Evolutionary conservation across 2,113 vertebrate species (phyloP).

Genomic region (Arothron firmamentum): DNA sequence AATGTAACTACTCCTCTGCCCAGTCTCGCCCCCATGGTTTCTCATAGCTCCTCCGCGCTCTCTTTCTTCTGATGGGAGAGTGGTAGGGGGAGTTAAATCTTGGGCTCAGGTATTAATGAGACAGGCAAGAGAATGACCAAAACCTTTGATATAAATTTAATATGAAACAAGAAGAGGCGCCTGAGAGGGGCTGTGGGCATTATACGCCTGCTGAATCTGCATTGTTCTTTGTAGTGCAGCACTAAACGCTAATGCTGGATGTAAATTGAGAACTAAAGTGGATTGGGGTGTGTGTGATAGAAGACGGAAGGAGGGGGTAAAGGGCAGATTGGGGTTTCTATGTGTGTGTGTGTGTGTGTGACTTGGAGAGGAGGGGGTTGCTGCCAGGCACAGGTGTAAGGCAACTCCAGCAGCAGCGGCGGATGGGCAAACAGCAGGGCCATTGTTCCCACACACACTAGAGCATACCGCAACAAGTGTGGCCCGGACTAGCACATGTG

Average conservation of each 20-base stretch:
- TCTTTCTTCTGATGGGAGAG: background rate
- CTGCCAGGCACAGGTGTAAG: conserved; percentile 76
- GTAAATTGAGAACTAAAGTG: conserved; percentile 65
- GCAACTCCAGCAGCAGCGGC: conserved; percentile 53
- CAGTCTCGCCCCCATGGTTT: conserved; percentile 7
- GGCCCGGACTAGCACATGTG: conserved; percentile 50
- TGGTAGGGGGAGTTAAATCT: background rate
- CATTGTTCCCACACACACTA: conserved; percentile 60
- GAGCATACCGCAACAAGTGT: conserved; percentile 48
- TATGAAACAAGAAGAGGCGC: conserved; percentile 45
- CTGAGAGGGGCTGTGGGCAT: conserved; percentile 16
- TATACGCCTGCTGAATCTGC: conserved; percentile 57
- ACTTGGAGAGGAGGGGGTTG: conserved; percentile 18
- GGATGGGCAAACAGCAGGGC: conserved; percentile 64
- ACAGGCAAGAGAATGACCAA: conserved; percentile 8
- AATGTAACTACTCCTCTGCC: conserved; percentile 18
- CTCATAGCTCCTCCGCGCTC: background rate
- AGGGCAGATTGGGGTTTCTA: conserved; percentile 18
- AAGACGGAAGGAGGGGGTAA: background rate
- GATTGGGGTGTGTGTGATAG: conserved; percentile 35
- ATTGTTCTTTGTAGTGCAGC: conserved; percentile 59
- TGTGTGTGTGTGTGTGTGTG: conserved; percentile 11
- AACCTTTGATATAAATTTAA: conserved; percentile 17
- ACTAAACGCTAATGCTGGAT: conserved; percentile 51
- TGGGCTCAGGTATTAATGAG: conserved; percentile 10